These are phyloP conservation scores for Panagrolaimus sp. DNA, from an alignment of 1,140 invertebrate species.

Conservation along the genomic window DNA sequence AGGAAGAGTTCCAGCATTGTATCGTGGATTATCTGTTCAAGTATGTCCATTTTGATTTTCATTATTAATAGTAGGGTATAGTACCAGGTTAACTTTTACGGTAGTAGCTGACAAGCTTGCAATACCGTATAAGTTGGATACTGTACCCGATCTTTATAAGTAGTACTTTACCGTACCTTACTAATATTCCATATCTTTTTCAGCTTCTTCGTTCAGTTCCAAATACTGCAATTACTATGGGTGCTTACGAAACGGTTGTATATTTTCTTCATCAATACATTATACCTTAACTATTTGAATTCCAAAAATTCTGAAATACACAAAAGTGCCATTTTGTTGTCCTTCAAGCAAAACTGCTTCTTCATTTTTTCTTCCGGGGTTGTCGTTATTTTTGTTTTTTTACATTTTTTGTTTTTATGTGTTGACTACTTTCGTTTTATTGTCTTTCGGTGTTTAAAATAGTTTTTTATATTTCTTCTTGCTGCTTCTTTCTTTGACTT, in stretches of 20 bases:
- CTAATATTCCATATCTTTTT: constrained; percentile 9
- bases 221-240: constrained; percentile 45
- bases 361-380: constrained; percentile 22
- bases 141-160: no score
- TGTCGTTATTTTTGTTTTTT: no score
- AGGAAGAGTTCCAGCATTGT: constrained; percentile 29
- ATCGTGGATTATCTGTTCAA: constrained; percentile 40
- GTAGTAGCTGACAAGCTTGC: no score
- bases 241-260: constrained; percentile 39
- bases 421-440: no score
- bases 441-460: no score
- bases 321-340: no score
- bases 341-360: constrained; percentile 6
- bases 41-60: constrained; percentile 63
- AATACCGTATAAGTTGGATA: no score
- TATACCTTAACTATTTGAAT: constrained; percentile 20
- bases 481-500: no score
- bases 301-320: neutral
- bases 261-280: constrained; percentile 23
- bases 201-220: constrained; percentile 40
- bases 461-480: constrained; percentile 22
- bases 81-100: neutral
- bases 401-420: no score
- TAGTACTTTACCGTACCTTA: no score
- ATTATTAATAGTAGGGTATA: no score